These are phyloP conservation scores for Pterois miles DNA, from an alignment of 2,797 vertebrate genomes.

Conservation along the genomic window DNA sequence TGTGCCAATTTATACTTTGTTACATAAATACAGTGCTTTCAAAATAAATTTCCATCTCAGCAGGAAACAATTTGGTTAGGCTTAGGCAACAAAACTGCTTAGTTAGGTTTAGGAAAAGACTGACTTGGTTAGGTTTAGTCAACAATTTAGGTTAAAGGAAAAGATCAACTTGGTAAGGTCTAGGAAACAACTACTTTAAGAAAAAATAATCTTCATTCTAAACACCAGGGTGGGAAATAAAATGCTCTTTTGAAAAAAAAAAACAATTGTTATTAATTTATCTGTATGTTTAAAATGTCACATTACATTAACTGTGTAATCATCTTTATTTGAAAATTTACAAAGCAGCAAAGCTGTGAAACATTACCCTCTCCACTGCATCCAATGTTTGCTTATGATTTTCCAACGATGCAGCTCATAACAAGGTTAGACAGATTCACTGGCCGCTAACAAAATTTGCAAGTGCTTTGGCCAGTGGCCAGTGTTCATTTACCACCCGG, in stretches of 20 bases:
- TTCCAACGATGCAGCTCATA: constrained; percentile 7
- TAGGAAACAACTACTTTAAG: no score
- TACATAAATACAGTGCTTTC: no score
- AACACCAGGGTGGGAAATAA: not conserved
- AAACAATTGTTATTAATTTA: no score
- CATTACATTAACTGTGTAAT: not conserved
- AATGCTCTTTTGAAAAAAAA: no score
- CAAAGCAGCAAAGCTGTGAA: not conserved
- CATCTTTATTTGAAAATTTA: not conserved
- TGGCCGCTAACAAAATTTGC: constrained; percentile 18
- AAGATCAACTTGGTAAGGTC: no score
- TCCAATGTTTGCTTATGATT: not conserved
- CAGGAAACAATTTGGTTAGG: no score
- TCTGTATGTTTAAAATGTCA: not conserved
- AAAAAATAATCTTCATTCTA: not conserved
- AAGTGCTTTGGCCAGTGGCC: constrained; percentile 14
- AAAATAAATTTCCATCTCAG: no score
- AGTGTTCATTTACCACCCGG: constrained; percentile 23
- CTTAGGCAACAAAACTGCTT: no score
- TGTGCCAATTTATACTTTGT: no score
- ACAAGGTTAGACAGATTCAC: constrained; percentile 27
- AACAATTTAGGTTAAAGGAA: no score
- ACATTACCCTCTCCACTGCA: not conserved
- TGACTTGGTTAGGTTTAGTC: no score
- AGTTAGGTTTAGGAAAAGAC: no score